A percentile compares a stretch with the other conserved stretches of the same genome.
Conservation (phyloP, 2,113 vertebrate genomes). For the Muntiacus muntjak region DNA sequence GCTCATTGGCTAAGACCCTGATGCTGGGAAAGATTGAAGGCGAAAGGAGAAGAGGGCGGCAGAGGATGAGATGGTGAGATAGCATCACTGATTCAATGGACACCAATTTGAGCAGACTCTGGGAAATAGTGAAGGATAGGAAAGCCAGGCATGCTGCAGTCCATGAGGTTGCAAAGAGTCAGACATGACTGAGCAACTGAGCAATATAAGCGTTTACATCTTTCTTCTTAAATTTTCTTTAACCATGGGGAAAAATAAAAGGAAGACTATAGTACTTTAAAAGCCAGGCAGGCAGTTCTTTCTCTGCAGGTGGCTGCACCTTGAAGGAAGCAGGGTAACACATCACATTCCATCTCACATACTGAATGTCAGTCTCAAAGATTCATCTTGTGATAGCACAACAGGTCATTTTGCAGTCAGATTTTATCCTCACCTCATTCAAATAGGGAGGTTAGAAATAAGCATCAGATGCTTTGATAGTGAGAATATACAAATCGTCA, state of each 20-base stretch:
- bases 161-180: neutral
- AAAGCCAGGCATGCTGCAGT: neutral
- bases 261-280: neutral
- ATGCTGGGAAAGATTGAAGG: neutral
- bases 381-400: conserved; percentile 30
- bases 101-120: neutral
- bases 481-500: conserved; percentile 22
- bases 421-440: neutral
- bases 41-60: neutral
- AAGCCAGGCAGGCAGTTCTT: conserved; percentile 7
- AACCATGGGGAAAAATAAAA: neutral
- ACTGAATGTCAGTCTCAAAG: conserved; percentile 15
- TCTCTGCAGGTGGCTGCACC: neutral
- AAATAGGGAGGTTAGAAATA: conserved; percentile 46
- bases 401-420: conserved; percentile 53
- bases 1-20: neutral
- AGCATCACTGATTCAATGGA: neutral
- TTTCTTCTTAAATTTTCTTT: neutral
- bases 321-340: neutral
- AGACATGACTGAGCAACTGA: neutral
- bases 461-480: conserved; percentile 30
- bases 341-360: neutral
- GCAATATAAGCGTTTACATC: neutral
- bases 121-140: neutral
- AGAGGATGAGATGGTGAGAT: neutral